Evolutionary conservation across 2,888 invertebrate genomes (phyloP).

Genomic region (Drosophila mimica): DNA sequence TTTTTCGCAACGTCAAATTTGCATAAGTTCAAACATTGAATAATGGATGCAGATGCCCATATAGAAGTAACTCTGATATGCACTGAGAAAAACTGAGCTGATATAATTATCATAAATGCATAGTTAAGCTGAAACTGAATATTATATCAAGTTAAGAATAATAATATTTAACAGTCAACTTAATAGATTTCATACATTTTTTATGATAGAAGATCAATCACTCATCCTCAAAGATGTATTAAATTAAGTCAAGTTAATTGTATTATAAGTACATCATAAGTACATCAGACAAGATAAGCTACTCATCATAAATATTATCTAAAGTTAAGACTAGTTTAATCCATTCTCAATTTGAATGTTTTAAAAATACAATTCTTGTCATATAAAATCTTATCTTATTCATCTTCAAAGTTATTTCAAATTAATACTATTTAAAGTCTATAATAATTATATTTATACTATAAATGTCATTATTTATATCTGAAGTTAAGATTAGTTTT

Average conservation of each 20-base stretch:
- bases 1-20: conserved; percentile 61
- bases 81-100: conserved; percentile 18
- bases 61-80: conserved; percentile 31
- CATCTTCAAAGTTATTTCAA: neutral
- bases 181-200: neutral
- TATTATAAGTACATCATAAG: neutral
- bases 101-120: neutral
- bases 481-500: neutral
- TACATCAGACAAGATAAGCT: neutral
- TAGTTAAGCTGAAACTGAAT: neutral
- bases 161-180: neutral
- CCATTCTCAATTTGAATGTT: neutral
- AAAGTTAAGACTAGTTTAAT: neutral
- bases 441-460: neutral
- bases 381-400: neutral
- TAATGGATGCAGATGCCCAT: conserved; percentile 2
- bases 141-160: fast-evolving
- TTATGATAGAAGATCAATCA: neutral
- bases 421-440: neutral
- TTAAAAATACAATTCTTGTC: neutral
- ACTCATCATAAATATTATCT: neutral
- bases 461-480: neutral
- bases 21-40: conserved; percentile 35
- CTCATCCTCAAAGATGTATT: neutral
- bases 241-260: neutral